These are phyloP conservation scores for Eilema caniola DNA, from an alignment of 2,888 invertebrate genomes.

Conservation along the genomic window DNA sequence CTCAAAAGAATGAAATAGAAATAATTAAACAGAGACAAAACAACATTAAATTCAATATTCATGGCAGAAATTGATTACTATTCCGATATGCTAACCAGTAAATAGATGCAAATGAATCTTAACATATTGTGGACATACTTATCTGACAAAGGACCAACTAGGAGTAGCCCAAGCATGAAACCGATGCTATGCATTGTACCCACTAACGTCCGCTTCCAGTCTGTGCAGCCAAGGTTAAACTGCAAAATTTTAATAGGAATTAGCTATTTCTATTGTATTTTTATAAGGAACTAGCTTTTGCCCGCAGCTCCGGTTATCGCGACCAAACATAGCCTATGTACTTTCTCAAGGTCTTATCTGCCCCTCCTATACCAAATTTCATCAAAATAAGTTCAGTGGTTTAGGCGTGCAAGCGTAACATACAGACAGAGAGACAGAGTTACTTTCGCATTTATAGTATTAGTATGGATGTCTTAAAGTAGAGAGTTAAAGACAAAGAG, in stretches of 20 bases:
- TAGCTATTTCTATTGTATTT: not conserved
- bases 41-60: not conserved
- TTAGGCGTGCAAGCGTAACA: too few relatives aligned
- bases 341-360: too few relatives aligned
- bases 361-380: too few relatives aligned
- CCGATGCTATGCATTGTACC: slow-evolving; percentile 84
- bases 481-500: too few relatives aligned
- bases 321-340: too few relatives aligned
- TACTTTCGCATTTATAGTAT: too few relatives aligned
- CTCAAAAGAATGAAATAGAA: not conserved
- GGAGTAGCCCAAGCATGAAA: slow-evolving; percentile 83
- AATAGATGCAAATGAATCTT: not conserved
- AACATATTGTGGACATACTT: slow-evolving; percentile 26
- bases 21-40: not conserved
- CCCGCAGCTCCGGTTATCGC: too few relatives aligned
- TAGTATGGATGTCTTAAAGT: too few relatives aligned
- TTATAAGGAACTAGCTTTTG: too few relatives aligned
- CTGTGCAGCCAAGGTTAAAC: slow-evolving; percentile 52
- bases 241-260: slow-evolving; percentile 10
- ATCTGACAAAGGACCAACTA: slow-evolving; percentile 51
- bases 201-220: slow-evolving; percentile 76
- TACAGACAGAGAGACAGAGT: too few relatives aligned
- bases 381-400: too few relatives aligned
- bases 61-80: not conserved
- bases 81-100: not conserved